Base-by-base conservation (phyloP, 2,888 invertebrate genomes). In the Lasioglossum oenotherae region DNA sequence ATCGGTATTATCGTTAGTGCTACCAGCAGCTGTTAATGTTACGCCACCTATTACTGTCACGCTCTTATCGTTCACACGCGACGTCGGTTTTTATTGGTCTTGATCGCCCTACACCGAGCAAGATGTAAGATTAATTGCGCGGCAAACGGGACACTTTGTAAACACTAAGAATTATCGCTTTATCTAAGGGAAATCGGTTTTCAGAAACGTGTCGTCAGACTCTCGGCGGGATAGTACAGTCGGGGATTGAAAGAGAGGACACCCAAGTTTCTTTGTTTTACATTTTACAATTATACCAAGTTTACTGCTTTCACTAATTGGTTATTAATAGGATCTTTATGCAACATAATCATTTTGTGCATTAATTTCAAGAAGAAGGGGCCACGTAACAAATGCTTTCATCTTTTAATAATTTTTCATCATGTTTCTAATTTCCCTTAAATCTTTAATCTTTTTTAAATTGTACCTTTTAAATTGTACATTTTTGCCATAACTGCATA, bases 1-100 rank as follows among this genome's bases (percentile, higher is more conserved):
- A 76, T 84, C 49, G 84, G 81, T 77, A 87, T 88, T 88, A 84
- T 87, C 85, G 87, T 90, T 87, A 87, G 82, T 81, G 74, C 81
- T 84, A 83, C 87, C 74, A 57, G 76, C 78, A 82, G 69, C 81
- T 79, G 84, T 81, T 89, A 88, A 90, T 84, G 80, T 80, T 85
- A 41, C 60, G 69, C 74, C 71, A 82, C 85, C 85, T 80, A 84
- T 85, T 77, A 84, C 75, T 74, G 80, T 77, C 80, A 75, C 78
- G 73, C 77, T 85, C 77, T 60, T 84, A 71, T 77, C 75, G 80
- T 74, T 84, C 73, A 64, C 49, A 57, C 19, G 74, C 27, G 41
- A 46, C 46, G 44, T n/a, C 23, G 41, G 49, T 73, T 49, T 74
- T 75, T 53, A 35, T 71, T 71, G 27, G 49, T 57, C 8, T 77